Percentiles rank a stretch among this genome's conserved stretches.
These are phyloP conservation scores for Heliconius charithonia DNA, from an alignment of 2,888 invertebrate species.

Conservation along the genomic window DNA sequence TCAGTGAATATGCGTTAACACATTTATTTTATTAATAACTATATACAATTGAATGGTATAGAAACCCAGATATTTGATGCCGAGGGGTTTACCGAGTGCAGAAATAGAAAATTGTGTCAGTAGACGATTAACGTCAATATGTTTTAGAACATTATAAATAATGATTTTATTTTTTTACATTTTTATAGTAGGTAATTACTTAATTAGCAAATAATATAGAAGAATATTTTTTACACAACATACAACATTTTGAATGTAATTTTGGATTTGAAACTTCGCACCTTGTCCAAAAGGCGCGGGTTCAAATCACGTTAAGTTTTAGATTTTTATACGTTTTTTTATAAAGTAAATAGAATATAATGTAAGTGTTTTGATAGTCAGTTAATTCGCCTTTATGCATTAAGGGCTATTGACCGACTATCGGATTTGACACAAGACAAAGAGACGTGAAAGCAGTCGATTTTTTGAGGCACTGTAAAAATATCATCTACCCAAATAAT, in stretches of 20 bases:
- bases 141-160: background rate
- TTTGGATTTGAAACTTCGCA: too few relatives aligned
- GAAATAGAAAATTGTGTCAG: slow-evolving; percentile 10
- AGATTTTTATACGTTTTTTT: too few relatives aligned
- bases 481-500: background rate
- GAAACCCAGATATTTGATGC: background rate
- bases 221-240: too few relatives aligned
- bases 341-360: too few relatives aligned
- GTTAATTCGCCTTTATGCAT: too few relatives aligned
- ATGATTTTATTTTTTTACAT: too few relatives aligned
- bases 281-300: too few relatives aligned
- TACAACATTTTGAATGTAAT: too few relatives aligned
- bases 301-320: too few relatives aligned
- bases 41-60: background rate
- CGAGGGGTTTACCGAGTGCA: background rate
- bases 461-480: background rate
- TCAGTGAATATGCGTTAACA: background rate
- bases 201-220: too few relatives aligned
- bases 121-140: background rate
- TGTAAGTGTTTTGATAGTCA: too few relatives aligned
- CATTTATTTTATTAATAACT: background rate
- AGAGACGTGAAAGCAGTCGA: background rate
- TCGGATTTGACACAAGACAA: background rate
- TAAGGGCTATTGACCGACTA: background rate
- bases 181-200: too few relatives aligned